These are phyloP conservation scores for Suncus etruscus DNA, from an alignment of 2,113 vertebrate species.

Conservation along the genomic window DNA sequence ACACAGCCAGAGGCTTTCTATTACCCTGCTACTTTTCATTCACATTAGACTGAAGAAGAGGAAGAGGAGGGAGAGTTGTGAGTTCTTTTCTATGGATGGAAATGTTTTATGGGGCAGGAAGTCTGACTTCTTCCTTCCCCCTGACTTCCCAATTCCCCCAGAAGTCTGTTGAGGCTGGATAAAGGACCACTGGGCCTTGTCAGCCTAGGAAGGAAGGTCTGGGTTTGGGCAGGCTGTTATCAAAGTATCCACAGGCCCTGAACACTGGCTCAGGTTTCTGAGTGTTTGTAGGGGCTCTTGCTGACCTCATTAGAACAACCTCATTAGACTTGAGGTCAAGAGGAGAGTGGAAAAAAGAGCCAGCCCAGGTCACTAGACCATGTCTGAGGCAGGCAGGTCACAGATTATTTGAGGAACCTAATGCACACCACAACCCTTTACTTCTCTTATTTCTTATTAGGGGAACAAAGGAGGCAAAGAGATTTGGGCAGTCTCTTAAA, in stretches of 20 bases:
- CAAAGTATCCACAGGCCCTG: background rate
- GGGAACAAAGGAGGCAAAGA: background rate
- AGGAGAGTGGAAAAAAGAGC: constrained; percentile 48
- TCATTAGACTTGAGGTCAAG: constrained; percentile 59
- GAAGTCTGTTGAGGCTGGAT: constrained; percentile 2
- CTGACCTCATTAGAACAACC: constrained; percentile 63
- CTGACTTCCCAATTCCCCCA: background rate
- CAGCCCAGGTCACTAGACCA: background rate
- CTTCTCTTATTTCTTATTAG: constrained; percentile 21
- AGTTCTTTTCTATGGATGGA: background rate
- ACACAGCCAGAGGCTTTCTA: background rate
- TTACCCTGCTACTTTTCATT: background rate
- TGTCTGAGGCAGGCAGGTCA: background rate
- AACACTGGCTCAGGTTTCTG: constrained; percentile 52
- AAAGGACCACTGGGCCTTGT: background rate
- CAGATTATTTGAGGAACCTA: background rate
- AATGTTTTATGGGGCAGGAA: background rate
- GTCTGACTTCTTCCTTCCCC: background rate
- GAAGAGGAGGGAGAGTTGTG: background rate
- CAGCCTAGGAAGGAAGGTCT: background rate
- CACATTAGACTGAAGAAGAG: background rate
- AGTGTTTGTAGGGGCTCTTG: constrained; percentile 43
- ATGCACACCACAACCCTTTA: background rate
- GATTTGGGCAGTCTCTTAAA: background rate
- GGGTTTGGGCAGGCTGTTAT: background rate